A percentile compares a stretch with the other conserved stretches of the same genome.
These are phyloP conservation scores for Microtus ochrogaster DNA, from an alignment of 2,113 vertebrate genomes.

Conservation along the genomic window DNA sequence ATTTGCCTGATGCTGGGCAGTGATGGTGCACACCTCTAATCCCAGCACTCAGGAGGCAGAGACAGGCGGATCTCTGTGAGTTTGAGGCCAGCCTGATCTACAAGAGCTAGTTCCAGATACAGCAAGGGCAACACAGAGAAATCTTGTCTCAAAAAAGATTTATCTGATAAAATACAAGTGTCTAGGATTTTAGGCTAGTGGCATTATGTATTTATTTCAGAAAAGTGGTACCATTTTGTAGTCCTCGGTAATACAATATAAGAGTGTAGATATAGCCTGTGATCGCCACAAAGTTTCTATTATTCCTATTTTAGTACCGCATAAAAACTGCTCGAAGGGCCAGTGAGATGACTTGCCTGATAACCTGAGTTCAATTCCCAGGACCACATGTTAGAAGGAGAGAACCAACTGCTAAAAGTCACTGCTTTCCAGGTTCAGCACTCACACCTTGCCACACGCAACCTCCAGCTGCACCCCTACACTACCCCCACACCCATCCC, in stretches of 20 bases:
- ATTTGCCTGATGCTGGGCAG: no score
- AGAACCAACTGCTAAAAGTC: background rate
- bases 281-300: slow-evolving; percentile 19
- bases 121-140: no score
- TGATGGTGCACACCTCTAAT: no score
- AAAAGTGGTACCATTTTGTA: background rate
- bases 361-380: background rate
- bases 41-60: no score
- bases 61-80: no score
- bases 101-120: no score
- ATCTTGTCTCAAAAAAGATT: background rate
- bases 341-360: background rate
- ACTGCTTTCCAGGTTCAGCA: background rate
- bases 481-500: no score
- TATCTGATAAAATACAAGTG: background rate
- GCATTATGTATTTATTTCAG: background rate
- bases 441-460: no score
- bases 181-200: background rate
- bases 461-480: background rate
- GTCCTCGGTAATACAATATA: background rate
- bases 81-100: no score
- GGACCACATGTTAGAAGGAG: background rate
- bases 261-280: background rate
- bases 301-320: background rate
- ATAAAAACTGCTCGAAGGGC: background rate